Evolutionary conservation across 2,888 invertebrate species (phyloP), one percentile per base, ranked within the genome.

Genomic region (Ashinkailepas kermadecensis): DNA sequence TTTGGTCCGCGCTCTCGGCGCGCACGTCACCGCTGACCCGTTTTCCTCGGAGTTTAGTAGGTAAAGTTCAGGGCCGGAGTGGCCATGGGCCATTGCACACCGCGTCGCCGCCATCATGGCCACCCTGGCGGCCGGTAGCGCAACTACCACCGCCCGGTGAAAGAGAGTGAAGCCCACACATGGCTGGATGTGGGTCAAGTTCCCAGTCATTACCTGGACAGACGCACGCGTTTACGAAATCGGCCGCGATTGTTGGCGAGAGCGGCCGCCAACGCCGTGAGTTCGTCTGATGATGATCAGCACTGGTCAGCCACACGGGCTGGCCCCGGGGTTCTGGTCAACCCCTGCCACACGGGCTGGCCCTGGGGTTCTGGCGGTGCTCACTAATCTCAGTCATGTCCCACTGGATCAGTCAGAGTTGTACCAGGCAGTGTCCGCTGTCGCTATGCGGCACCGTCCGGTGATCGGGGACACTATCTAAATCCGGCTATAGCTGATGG

Each of bases 131-230:
- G 74, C 54, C 21, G 4, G 21, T 56, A 21, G 21, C 74, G 56
- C 18, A 74, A 15, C 11, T 15, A 15, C 59, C 59, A 7, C 12
- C 59, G 21, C 54, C 54, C 74, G 74, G 74, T 56, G 74, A 70
- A 70, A 70, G 70, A 74, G 74, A 74, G 74, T 56, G 74, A 74
- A 74, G 74, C 74, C 54, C 74, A 54, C 70, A 39, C 70, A 39
- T 23, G 54, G 56, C 74, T 21, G 54, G 21, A 74, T 74, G 74
- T 74, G 74, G 74, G 74, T 74, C 74, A 74, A 74, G 74, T 74
- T 74, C 74, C 18, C 21, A 18, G 18, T 54, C 21, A 59, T 59
- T 21, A 39, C 39, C 23, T 39, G 6, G 70, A 6, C n/a, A n/a
- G 15, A 15, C 70, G 70, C 15, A 11, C 39, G 70, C 15, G 74